Conservation (phyloP, 2,888 invertebrate genomes). For the Yponomeuta plumbellus region DNA sequence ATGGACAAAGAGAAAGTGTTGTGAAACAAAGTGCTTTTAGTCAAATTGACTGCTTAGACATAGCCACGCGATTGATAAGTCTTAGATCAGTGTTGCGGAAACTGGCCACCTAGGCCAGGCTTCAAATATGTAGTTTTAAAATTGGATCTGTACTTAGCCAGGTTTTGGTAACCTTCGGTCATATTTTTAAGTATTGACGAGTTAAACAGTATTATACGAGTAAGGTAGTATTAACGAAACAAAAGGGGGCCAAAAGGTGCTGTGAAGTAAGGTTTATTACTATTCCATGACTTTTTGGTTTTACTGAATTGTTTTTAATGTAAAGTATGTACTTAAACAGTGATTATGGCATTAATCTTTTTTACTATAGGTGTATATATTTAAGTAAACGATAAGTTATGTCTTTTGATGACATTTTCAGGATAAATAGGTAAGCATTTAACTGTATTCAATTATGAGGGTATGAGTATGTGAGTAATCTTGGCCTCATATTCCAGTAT, state of each 20-base stretch:
- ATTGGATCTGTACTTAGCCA: not conserved
- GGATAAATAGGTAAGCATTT: not conserved
- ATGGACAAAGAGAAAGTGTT: constrained; percentile 11
- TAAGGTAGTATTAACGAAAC: constrained; percentile 39
- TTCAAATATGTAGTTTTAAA: not conserved
- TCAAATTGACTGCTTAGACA: not conserved
- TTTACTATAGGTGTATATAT: not conserved
- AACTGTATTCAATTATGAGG: constrained; percentile 9
- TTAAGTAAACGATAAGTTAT: not conserved
- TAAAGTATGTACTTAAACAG: constrained; percentile 18
- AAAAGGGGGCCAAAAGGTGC: constrained; percentile 65
- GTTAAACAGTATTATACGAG: constrained; percentile 62
- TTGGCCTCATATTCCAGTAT: constrained; percentile 49
- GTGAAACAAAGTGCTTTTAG: constrained; percentile 3
- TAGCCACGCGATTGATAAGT: constrained; percentile 37
- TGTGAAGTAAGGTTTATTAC: constrained; percentile 43
- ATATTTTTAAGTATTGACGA: constrained; percentile 28
- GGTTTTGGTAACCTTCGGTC: not conserved
- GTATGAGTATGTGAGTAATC: constrained; percentile 25
- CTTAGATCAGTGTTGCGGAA: constrained; percentile 36
- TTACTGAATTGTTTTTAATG: constrained; percentile 16
- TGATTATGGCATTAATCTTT: not conserved
- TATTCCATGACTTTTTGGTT: constrained; percentile 52
- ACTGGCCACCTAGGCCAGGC: not conserved
- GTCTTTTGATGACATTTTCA: not conserved